Percentiles rank a stretch among this genome's conserved stretches.
phyloP scores from a whole-genome alignment of 2,797 vertebrate species.

The Streptopelia turtur region DNA sequence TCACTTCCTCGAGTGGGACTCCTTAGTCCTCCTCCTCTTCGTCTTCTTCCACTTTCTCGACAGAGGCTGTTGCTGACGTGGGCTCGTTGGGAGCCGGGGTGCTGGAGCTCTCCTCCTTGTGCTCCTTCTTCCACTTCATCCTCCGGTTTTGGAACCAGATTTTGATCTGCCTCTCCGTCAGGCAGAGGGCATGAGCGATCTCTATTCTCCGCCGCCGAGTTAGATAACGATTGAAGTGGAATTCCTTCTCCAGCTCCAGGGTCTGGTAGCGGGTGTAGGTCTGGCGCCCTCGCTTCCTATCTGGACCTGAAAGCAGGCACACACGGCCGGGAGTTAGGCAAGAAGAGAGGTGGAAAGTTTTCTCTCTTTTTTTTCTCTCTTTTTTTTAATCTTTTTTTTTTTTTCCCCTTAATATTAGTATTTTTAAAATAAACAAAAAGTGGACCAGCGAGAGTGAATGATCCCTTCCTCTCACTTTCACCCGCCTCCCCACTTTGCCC shows the following conservation, averaged over 20 bases:
- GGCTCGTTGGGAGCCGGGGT: slow-evolving; percentile 65
- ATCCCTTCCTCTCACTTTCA: not conserved
- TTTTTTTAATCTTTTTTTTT: not conserved
- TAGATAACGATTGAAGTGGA: slow-evolving; percentile 88
- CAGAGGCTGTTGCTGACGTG: slow-evolving; percentile 57
- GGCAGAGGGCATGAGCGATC: slow-evolving; percentile 84
- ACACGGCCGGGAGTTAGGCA: slow-evolving; percentile 2
- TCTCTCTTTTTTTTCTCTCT: not conserved
- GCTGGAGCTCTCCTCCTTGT: slow-evolving; percentile 80
- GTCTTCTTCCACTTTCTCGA: slow-evolving; percentile 78
- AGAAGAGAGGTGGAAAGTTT: slow-evolving; percentile 9
- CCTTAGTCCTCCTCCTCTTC: slow-evolving; percentile 77
- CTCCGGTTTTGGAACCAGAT: slow-evolving; percentile 94
- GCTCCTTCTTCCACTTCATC: slow-evolving; percentile 94
- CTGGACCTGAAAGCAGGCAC: slow-evolving; percentile 80
- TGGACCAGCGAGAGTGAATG: not conserved
- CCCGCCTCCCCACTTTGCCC: not conserved
- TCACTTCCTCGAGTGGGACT: slow-evolving; percentile 51
- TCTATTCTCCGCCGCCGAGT: slow-evolving; percentile 85
- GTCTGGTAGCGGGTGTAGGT: slow-evolving; percentile 89
- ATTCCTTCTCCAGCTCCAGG: slow-evolving; percentile 87
- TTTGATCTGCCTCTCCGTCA: slow-evolving; percentile 88
- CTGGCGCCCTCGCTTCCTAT: slow-evolving; percentile 88
- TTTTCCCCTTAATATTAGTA: not conserved
- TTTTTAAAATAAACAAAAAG: not conserved